A percentile compares a stretch with the other conserved stretches of the same genome.
Evolutionary conservation across 2,113 vertebrate genomes (phyloP).

Genomic region (Isurus oxyrinchus): DNA sequence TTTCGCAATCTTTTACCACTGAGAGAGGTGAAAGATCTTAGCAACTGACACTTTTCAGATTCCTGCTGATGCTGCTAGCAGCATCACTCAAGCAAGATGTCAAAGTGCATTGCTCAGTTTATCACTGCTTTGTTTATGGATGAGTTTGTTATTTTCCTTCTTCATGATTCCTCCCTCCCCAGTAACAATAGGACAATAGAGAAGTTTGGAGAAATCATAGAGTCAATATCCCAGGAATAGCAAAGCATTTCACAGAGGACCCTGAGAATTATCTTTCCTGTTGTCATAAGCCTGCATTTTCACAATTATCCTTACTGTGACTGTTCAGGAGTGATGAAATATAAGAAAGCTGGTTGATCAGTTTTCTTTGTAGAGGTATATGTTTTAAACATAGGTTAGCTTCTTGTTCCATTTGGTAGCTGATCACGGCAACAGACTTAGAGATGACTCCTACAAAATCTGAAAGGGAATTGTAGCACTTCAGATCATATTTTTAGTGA

Average conservation of each 20-base stretch:
- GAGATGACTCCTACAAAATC: background rate
- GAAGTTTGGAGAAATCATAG: background rate
- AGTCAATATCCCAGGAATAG: background rate
- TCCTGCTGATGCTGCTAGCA: background rate
- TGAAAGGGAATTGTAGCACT: background rate
- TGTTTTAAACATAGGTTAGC: background rate
- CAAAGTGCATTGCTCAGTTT: background rate
- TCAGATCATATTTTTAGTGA: background rate
- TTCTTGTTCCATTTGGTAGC: background rate
- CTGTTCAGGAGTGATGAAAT: background rate
- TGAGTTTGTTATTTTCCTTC: background rate
- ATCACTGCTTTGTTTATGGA: background rate
- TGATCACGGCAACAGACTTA: background rate
- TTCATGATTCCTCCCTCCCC: background rate
- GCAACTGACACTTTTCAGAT: background rate
- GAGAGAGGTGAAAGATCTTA: background rate
- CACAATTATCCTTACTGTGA: background rate
- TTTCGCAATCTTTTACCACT: background rate
- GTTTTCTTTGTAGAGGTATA: background rate
- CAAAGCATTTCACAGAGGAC: background rate
- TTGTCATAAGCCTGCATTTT: background rate
- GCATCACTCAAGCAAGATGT: background rate
- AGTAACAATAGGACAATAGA: background rate
- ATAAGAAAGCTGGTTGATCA: background rate
- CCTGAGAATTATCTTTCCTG: background rate